Percentiles rank a stretch among this genome's conserved stretches.
Conservation (phyloP, 2,888 invertebrate species). For the Lepidochrysops patricia region DNA sequence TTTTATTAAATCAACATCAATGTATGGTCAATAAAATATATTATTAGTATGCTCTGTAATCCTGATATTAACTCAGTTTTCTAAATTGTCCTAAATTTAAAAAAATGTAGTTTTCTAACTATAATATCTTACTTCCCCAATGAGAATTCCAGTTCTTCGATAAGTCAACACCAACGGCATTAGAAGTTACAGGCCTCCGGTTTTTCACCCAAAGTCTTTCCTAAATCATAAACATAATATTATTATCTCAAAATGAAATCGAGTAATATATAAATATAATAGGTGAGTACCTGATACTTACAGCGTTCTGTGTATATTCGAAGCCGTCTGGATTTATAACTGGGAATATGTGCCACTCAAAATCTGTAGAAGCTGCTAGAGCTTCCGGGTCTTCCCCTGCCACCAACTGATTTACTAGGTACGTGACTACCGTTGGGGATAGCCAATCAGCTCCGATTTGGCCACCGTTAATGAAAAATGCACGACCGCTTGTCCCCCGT, state of each 20-base stretch:
- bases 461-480: slow-evolving; percentile 58
- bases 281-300: no score
- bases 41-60: no score
- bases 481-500: slow-evolving; percentile 36
- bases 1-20: no score
- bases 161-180: slow-evolving; percentile 75
- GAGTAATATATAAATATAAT: background rate
- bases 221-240: slow-evolving; percentile 29
- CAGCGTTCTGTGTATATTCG: slow-evolving; percentile 77
- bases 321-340: slow-evolving; percentile 86
- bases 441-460: slow-evolving; percentile 87
- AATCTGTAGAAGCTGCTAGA: slow-evolving; percentile 62
- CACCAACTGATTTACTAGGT: slow-evolving; percentile 76
- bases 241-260: no score
- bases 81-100: no score
- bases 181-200: slow-evolving; percentile 47
- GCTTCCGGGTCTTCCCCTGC: slow-evolving; percentile 67
- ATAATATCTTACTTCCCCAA: slow-evolving; percentile 65
- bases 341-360: slow-evolving; percentile 85
- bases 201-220: slow-evolving; percentile 80
- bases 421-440: slow-evolving; percentile 77
- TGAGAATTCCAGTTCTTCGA: slow-evolving; percentile 79
- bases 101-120: no score
- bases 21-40: no score
- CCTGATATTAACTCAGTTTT: no score